These are phyloP conservation scores for Mechanitis mazaeus DNA, from an alignment of 2,888 invertebrate species.

Conservation along the genomic window DNA sequence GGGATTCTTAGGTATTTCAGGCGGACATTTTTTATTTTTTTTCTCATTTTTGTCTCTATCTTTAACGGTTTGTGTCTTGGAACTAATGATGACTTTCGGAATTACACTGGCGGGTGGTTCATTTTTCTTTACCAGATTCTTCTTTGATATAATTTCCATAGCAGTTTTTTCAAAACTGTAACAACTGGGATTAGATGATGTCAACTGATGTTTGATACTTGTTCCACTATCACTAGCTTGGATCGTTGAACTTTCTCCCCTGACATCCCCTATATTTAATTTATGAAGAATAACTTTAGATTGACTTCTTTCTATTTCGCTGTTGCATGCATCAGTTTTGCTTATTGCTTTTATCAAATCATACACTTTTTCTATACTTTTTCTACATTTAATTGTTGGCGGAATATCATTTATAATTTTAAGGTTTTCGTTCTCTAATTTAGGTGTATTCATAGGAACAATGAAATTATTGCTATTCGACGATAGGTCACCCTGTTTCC, in stretches of 20 bases:
- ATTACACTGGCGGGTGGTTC: conserved; percentile 34
- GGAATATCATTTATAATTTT: conserved; percentile 31
- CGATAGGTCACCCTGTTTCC: conserved; percentile 8
- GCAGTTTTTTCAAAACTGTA: conserved; percentile 46
- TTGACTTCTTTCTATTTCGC: conserved; percentile 31
- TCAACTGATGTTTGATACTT: conserved; percentile 50
- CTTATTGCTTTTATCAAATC: conserved; percentile 52
- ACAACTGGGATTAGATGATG: conserved; percentile 47
- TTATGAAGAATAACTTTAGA: conserved; percentile 10
- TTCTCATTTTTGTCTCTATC: conserved; percentile 42
- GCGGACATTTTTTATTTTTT: conserved; percentile 37
- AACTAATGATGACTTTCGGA: conserved; percentile 58
- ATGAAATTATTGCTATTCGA: conserved; percentile 19
- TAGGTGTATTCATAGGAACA: conserved; percentile 36
- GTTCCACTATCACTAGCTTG: conserved; percentile 57
- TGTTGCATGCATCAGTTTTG: conserved; percentile 34
- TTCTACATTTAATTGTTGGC: conserved; percentile 49
- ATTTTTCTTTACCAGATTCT: conserved; percentile 25
- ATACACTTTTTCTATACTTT: conserved; percentile 65
- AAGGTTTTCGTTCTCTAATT: conserved; percentile 15
- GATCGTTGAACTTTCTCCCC: conserved; percentile 33
- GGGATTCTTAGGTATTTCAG: conserved; percentile 49
- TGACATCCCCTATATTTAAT: conserved; percentile 20
- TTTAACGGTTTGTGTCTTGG: conserved; percentile 43
- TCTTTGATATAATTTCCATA: conserved; percentile 25